phyloP scores from a whole-genome alignment of 2,113 vertebrate species.

The Menura novaehollandiae region DNA sequence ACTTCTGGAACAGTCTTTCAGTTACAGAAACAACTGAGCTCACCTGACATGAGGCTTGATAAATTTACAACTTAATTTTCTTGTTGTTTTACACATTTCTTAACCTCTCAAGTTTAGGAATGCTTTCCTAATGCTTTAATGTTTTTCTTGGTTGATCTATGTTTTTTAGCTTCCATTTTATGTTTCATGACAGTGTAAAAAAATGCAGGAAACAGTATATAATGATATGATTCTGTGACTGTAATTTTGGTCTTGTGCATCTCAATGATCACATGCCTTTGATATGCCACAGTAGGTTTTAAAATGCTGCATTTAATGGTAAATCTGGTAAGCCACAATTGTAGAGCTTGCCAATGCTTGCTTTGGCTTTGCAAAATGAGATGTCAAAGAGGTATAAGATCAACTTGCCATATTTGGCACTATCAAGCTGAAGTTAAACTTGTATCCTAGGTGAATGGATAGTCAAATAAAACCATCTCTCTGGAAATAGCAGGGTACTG shows the following conservation, averaged over 20 bases:
- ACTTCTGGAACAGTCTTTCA: background rate
- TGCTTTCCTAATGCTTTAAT: background rate
- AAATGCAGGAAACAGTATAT: slow-evolving; percentile 24
- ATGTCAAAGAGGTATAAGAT: slow-evolving; percentile 49
- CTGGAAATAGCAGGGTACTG: slow-evolving; percentile 37
- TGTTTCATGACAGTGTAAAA: background rate
- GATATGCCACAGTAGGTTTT: slow-evolving; percentile 22
- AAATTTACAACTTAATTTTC: background rate
- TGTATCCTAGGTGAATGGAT: background rate
- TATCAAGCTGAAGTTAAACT: background rate
- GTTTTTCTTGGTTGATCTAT: slow-evolving; percentile 14
- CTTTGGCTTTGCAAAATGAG: slow-evolving; percentile 44
- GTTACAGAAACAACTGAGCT: background rate
- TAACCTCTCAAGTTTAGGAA: background rate
- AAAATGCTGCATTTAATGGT: slow-evolving; percentile 34
- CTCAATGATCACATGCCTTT: slow-evolving; percentile 51
- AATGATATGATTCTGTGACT: slow-evolving; percentile 37
- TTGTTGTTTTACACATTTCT: background rate
- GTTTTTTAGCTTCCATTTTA: background rate
- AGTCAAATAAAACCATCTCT: slow-evolving; percentile 18
- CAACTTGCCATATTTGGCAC: slow-evolving; percentile 32
- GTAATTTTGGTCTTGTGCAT: slow-evolving; percentile 52
- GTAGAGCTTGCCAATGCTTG: slow-evolving; percentile 10
- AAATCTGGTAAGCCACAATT: slow-evolving; percentile 56
- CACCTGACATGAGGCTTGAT: background rate